phyloP scores from a whole-genome alignment of 2,888 invertebrate species.

The Tachina lurida region DNA sequence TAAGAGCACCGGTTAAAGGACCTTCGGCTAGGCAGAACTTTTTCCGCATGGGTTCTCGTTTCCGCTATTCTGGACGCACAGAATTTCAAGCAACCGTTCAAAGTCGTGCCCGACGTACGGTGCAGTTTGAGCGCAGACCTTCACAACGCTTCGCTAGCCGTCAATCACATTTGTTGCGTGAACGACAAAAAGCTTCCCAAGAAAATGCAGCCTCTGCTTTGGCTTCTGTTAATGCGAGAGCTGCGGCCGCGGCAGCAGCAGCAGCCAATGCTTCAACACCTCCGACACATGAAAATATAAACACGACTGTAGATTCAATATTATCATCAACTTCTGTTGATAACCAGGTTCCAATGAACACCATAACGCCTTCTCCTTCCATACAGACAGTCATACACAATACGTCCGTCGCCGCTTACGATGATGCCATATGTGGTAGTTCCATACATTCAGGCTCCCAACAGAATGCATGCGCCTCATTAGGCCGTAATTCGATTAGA shows the following conservation, averaged over 20 bases:
- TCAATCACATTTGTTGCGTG: conserved; percentile 93
- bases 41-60: conserved; percentile 99
- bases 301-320: conserved; percentile 77
- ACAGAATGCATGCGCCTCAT: conserved; percentile 78
- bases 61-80: conserved; percentile 95
- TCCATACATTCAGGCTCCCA: conserved; percentile 79
- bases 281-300: conserved; percentile 67
- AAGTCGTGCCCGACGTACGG: conserved; percentile 94
- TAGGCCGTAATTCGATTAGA: conserved; percentile 82
- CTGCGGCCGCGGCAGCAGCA: conserved; percentile 78
- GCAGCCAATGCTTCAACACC: conserved; percentile 52
- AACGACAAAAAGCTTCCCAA: conserved; percentile 85
- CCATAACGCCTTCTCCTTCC: conserved; percentile 81
- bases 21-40: conserved; percentile 96
- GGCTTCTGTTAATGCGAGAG: conserved; percentile 78
- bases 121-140: conserved; percentile 97
- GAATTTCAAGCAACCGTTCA: conserved; percentile 98
- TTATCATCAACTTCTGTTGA: conserved; percentile 73
- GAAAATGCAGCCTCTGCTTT: conserved; percentile 79
- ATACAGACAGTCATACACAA: conserved; percentile 82
- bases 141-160: conserved; percentile 97
- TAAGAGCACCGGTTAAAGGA: conserved; percentile 94
- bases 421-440: conserved; percentile 76
- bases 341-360: conserved; percentile 73
- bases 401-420: conserved; percentile 77